Conservation (phyloP, 2,888 invertebrate genomes). For the Aspidiotus destructor region DNA sequence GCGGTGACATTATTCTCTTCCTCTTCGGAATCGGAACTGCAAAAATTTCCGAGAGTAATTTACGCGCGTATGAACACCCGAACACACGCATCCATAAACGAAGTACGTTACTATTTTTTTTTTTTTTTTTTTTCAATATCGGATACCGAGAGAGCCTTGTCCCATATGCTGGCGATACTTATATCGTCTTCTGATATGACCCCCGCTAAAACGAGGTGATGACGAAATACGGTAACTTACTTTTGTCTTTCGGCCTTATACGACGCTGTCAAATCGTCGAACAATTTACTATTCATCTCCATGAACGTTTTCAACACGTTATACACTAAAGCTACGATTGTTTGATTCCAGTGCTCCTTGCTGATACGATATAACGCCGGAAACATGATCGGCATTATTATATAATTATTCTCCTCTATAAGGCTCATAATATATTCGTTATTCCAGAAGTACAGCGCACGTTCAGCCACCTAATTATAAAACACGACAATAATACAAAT, state of each 20-base stretch:
- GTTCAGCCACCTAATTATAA: conserved; percentile 78
- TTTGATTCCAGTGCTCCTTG: conserved; percentile 99
- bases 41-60: no score
- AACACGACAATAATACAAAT: conserved; percentile 3
- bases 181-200: no score
- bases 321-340: conserved; percentile 97
- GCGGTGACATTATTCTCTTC: no score
- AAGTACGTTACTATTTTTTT: no score
- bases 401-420: conserved; percentile 96
- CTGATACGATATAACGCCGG: conserved; percentile 97
- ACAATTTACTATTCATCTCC: conserved; percentile 99
- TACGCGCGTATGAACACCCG: no score
- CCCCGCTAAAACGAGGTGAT: not conserved
- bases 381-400: conserved; percentile 99
- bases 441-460: conserved; percentile 99
- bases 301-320: conserved; percentile 99
- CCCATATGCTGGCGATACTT: no score
- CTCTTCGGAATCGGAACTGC: no score
- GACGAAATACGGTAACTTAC: conserved; percentile 52
- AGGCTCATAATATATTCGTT: conserved; percentile 99
- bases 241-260: conserved; percentile 99
- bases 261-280: conserved; percentile 96
- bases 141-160: no score
- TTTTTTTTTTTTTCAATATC: no score
- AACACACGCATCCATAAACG: no score